Evolutionary conservation across 2,797 vertebrate genomes (phyloP), one percentile per base, ranked within the genome.

Genomic region (Tympanoctomys barrerae): DNA sequence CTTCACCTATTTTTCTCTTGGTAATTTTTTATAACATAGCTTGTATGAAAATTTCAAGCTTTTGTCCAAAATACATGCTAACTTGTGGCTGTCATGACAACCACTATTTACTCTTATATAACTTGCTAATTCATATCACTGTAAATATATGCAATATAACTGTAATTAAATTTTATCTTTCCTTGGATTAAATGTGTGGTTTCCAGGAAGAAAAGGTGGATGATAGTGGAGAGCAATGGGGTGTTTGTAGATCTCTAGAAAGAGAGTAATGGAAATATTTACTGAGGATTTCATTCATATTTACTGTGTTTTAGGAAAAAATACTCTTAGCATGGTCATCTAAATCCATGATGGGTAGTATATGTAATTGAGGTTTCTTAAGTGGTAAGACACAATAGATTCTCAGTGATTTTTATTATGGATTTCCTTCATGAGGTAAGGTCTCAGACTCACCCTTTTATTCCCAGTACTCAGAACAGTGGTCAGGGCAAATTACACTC

Each of bases 21-120:
- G 28, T 54, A 91, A 94, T 84, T 89, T 71, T 94, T 84, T 75
- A 83, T 82, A 92, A 87, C 24, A 83, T 16, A 90, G 36, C 94
- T 94, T 70, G 90, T 84, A 83, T 94, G 94, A 93, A 93, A 46
- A 90, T 21, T 96, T 91, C 75, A 96, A 89, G 86, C 36, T 81
- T 90, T 95, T 90, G 87, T 93, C 54, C 33, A 52, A 92, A 96
- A 95, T 87, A 73, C 87, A 87, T 85, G 80, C 78, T 66, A 86
- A 96, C 75, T 97, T 94, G 49, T 84, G 26, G 82, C 96, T 96
- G 46, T 91, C 84, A 90, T 94, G 78, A 84, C 71, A 96, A 95
- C 94, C 42, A 54, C 87, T 91, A 97, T 94, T 96, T 90, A 86
- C 71, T 75, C 70, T 94, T 94, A 94, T 39, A 33, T 92, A 97